Conservation (phyloP, 2,888 invertebrate genomes). For the Stegana nigrithorax region DNA sequence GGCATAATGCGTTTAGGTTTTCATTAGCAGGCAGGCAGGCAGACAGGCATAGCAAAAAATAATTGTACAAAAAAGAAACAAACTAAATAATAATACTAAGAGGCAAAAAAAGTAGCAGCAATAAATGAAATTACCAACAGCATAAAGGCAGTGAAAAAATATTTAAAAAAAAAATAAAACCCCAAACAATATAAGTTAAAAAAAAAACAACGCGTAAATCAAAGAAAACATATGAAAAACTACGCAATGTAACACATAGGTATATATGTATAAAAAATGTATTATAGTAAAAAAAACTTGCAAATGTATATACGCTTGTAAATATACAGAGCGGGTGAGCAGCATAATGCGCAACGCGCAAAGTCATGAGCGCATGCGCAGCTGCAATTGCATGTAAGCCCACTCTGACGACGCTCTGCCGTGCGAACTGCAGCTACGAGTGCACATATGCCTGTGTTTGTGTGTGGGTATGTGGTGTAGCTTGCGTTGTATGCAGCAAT, state of each 20-base stretch:
- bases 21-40: background rate
- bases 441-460: background rate
- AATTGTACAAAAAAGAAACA: conserved; percentile 7
- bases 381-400: background rate
- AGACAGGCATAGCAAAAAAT: background rate
- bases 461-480: too few relatives aligned
- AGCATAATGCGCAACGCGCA: background rate
- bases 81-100: conserved; percentile 18
- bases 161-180: conserved; percentile 29
- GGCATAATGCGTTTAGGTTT: conserved; percentile 13
- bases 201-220: conserved; percentile 7
- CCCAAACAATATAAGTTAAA: conserved; percentile 37
- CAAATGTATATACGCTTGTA: background rate
- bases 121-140: conserved; percentile 49
- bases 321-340: conserved; percentile 23
- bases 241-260: too few relatives aligned
- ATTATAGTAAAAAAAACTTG: conserved; percentile 30
- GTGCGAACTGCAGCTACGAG: background rate
- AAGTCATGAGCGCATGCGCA: conserved; percentile 14
- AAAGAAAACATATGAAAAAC: conserved; percentile 9
- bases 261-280: too few relatives aligned
- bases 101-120: conserved; percentile 9
- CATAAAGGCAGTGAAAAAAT: conserved; percentile 32
- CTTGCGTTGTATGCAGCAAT: conserved; percentile 44
- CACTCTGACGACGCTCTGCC: background rate